A percentile compares a stretch with the other conserved stretches of the same genome.
Conservation (phyloP, 92 coral and sea anemone genomes). For the Phenganax marumi region DNA sequence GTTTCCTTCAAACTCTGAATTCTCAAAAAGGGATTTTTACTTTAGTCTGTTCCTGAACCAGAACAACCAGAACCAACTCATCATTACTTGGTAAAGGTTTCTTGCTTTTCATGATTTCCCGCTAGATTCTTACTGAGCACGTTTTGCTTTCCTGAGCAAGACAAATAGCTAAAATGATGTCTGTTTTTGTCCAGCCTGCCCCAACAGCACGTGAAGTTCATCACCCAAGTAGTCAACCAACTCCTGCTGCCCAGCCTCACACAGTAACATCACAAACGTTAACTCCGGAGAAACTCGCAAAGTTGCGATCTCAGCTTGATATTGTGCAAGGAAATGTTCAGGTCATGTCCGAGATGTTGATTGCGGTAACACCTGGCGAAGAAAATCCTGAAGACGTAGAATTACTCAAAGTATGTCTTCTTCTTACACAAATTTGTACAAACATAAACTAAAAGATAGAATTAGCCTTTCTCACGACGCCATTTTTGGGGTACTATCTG, state of each 20-base stretch:
- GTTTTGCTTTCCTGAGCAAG: not conserved
- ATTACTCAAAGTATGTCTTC: constrained; percentile 62
- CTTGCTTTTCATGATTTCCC: not conserved
- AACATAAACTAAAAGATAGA: not conserved
- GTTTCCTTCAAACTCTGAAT: not conserved
- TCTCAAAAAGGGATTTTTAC: not conserved
- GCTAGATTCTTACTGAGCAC: not conserved
- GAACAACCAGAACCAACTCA: not conserved
- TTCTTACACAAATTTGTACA: too few species aligned
- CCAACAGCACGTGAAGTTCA: constrained; percentile 20
- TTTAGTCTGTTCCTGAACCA: constrained; percentile 28
- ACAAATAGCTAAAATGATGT: not conserved
- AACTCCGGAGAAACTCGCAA: constrained; percentile 94
- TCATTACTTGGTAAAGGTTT: not conserved
- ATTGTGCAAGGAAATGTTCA: constrained; percentile 86
- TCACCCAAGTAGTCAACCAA: constrained; percentile 44
- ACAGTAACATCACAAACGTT: constrained; percentile 69
- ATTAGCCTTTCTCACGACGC: too few species aligned
- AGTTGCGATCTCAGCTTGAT: constrained; percentile 86
- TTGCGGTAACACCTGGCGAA: constrained; percentile 86
- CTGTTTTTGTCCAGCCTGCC: not conserved
- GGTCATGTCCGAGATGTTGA: constrained; percentile 98
- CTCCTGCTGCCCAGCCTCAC: constrained; percentile 47
- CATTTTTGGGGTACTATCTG: too few species aligned
- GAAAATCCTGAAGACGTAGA: constrained; percentile 75